Conservation (phyloP, 1,140 invertebrate species). For the Drosophila cardini region DNA sequence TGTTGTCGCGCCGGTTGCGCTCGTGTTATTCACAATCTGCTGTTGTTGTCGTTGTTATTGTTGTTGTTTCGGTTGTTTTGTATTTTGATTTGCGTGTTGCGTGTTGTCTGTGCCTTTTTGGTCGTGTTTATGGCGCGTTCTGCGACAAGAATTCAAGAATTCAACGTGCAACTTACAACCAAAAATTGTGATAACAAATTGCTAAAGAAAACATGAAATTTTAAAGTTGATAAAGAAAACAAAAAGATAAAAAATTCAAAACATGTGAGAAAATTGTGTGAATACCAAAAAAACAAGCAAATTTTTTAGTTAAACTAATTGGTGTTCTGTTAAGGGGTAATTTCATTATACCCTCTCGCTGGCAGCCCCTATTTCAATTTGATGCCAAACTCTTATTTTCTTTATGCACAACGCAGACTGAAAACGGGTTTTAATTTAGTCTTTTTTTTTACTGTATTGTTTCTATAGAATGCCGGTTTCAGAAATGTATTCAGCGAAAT, state of each 20-base stretch:
- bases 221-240: not conserved
- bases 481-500: slow-evolving; percentile 43
- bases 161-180: slow-evolving; percentile 26
- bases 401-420: slow-evolving; percentile 17
- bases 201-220: slow-evolving; percentile 3
- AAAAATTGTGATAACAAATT: slow-evolving; percentile 10
- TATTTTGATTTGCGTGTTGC: slow-evolving; percentile 40
- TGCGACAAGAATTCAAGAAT: slow-evolving; percentile 34
- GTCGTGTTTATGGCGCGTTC: slow-evolving; percentile 48
- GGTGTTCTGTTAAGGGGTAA: not conserved
- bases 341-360: not conserved
- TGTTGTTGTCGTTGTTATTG: slow-evolving; percentile 9
- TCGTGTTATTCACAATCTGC: slow-evolving; percentile 14
- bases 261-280: slow-evolving; percentile 13
- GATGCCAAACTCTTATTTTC: slow-evolving; percentile 40
- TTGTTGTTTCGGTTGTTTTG: not conserved
- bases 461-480: slow-evolving; percentile 66
- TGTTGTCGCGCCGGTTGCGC: slow-evolving; percentile 64
- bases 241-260: slow-evolving; percentile 9
- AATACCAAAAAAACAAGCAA: slow-evolving; percentile 5
- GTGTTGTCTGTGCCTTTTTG: slow-evolving; percentile 52
- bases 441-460: slow-evolving; percentile 16
- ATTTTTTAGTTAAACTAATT: slow-evolving; percentile 5
- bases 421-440: slow-evolving; percentile 58
- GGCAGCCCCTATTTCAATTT: slow-evolving; percentile 31